Percentiles rank a stretch among this genome's conserved stretches.
phyloP scores from a whole-genome alignment of 2,113 vertebrate genomes.

The Danionella cerebrum region DNA sequence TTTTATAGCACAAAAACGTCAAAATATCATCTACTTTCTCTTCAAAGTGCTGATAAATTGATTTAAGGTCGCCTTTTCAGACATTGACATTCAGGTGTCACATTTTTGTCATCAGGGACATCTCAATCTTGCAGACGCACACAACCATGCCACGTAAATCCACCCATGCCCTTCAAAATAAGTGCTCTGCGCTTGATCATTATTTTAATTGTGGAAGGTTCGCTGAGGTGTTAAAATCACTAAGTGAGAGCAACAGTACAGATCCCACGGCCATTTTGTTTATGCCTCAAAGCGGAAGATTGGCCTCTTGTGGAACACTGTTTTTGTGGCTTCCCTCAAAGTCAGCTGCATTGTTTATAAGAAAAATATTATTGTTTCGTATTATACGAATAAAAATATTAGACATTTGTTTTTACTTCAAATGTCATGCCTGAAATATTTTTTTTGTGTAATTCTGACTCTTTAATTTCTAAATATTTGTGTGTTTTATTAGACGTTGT shows the following conservation, averaged over 20 bases:
- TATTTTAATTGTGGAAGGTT: conserved; percentile 79
- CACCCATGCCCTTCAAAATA: conserved; percentile 61
- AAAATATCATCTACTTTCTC: not conserved
- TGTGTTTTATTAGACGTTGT: too few species aligned
- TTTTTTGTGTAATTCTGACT: too few species aligned
- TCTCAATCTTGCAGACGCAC: conserved; percentile 15
- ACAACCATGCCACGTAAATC: conserved; percentile 50
- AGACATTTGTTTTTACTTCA: too few species aligned
- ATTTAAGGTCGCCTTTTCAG: not conserved
- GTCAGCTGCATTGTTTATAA: conserved; percentile 35
- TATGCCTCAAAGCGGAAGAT: conserved; percentile 72
- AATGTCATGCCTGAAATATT: too few species aligned
- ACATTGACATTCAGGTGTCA: conserved; percentile 35
- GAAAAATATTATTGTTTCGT: conserved; percentile 7
- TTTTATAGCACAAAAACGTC: too few species aligned
- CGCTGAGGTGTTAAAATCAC: conserved; percentile 72
- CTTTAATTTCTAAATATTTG: too few species aligned
- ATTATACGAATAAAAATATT: too few species aligned
- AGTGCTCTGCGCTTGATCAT: conserved; percentile 68
- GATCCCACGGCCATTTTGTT: conserved; percentile 75
- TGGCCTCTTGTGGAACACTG: conserved; percentile 56
- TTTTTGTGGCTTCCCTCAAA: conserved; percentile 43
- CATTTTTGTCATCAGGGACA: conserved; percentile 37
- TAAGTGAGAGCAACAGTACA: conserved; percentile 60
- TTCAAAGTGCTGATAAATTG: not conserved